Conservation (phyloP, 2,113 vertebrate genomes). For the Malurus elegans region DNA sequence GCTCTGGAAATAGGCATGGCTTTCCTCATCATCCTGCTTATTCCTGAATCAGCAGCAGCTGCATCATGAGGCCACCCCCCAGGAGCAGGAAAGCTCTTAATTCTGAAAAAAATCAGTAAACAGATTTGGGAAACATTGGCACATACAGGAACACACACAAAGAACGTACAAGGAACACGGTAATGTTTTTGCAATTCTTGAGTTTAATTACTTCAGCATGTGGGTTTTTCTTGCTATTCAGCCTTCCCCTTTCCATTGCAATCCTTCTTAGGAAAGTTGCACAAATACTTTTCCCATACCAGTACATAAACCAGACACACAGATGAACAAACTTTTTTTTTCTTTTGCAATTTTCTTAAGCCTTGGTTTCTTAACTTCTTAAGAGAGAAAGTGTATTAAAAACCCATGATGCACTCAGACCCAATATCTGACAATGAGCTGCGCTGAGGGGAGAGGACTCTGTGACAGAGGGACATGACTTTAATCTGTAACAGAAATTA, state of each 20-base stretch:
- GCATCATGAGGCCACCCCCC: accelerated
- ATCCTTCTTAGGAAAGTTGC: not conserved
- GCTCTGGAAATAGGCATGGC: not conserved
- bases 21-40: too few relatives aligned
- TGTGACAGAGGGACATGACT: not conserved
- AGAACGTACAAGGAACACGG: not conserved
- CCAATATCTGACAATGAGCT: not conserved
- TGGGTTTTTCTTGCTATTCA: not conserved
- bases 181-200: constrained; percentile 8
- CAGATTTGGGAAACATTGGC: not conserved
- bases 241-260: not conserved
- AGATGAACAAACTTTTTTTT: not conserved
- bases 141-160: not conserved
- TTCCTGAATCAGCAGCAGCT: not conserved
- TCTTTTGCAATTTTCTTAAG: not conserved
- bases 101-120: not conserved
- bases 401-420: not conserved
- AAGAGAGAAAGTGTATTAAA: not conserved
- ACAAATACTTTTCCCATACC: not conserved
- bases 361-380: not conserved
- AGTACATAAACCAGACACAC: not conserved
- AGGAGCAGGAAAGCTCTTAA: not conserved
- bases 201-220: constrained; percentile 45
- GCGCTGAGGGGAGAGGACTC: not conserved
- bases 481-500: not conserved